phyloP scores from a whole-genome alignment of 2,888 invertebrate species.

The Agapostemon virescens region DNA sequence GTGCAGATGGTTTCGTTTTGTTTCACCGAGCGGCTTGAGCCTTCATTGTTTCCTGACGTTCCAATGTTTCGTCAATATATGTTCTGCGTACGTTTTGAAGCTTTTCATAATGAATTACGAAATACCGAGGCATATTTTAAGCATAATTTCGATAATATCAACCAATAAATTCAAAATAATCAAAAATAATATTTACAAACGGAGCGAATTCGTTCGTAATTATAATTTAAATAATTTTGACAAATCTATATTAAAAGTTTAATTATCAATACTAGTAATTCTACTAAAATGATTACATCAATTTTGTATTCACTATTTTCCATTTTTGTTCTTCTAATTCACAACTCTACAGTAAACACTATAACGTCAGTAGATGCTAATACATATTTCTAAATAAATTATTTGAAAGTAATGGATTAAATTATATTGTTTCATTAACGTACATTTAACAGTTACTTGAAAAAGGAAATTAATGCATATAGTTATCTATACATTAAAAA shows the following conservation, averaged over 20 bases:
- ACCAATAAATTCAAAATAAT: neutral
- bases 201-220: too few relatives aligned
- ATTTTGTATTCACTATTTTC: neutral
- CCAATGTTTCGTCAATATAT: slow-evolving; percentile 38
- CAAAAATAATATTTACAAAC: neutral
- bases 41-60: slow-evolving; percentile 45
- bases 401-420: neutral
- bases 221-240: neutral
- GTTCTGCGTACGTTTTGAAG: slow-evolving; percentile 31
- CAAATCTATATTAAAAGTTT: neutral
- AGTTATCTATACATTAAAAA: too few relatives aligned
- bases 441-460: neutral
- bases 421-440: neutral
- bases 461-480: neutral
- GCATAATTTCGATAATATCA: neutral
- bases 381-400: neutral
- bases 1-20: slow-evolving; percentile 35
- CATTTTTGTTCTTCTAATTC: neutral
- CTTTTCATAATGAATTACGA: neutral
- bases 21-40: slow-evolving; percentile 33
- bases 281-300: too few relatives aligned
- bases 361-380: too few relatives aligned
- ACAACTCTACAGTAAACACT: neutral
- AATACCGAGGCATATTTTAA: neutral
- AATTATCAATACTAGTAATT: neutral